Conservation (phyloP, 2,113 vertebrate species). For the Grantiella picta region DNA sequence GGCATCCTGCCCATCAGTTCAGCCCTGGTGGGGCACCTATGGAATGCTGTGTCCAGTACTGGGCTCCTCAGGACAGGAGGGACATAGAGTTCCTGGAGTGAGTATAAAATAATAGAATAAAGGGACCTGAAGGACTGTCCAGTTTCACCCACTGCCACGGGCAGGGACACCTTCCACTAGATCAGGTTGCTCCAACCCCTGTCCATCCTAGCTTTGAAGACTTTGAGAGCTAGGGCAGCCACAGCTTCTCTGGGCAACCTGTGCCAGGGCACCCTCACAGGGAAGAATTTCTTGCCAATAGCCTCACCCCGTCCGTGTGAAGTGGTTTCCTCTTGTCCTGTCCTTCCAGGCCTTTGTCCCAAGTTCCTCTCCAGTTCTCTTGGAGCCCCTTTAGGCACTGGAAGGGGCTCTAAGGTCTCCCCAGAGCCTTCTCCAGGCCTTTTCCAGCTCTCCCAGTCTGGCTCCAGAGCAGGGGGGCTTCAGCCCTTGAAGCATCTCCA, state of each 20-base stretch:
- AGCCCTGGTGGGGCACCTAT: background rate
- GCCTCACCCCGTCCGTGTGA: background rate
- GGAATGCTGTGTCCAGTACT: background rate
- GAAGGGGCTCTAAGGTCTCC: background rate
- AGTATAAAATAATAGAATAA: background rate
- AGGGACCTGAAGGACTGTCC: background rate
- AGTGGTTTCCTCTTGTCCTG: background rate
- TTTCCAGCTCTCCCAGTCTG: background rate
- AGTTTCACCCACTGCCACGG: background rate
- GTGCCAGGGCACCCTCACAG: background rate
- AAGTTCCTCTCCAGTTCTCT: background rate
- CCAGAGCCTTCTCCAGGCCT: background rate
- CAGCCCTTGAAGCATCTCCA: background rate
- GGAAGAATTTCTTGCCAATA: background rate
- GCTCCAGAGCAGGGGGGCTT: background rate
- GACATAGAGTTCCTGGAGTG: background rate
- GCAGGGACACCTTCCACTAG: background rate
- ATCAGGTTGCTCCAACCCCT: background rate
- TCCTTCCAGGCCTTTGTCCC: background rate
- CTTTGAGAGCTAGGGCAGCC: background rate
- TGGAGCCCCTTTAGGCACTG: background rate
- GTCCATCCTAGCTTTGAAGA: background rate
- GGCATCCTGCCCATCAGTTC: background rate
- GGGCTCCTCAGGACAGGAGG: background rate
- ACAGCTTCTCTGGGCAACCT: background rate